phyloP scores from a whole-genome alignment of 2,888 invertebrate species.

The Phyto melanocephala region DNA sequence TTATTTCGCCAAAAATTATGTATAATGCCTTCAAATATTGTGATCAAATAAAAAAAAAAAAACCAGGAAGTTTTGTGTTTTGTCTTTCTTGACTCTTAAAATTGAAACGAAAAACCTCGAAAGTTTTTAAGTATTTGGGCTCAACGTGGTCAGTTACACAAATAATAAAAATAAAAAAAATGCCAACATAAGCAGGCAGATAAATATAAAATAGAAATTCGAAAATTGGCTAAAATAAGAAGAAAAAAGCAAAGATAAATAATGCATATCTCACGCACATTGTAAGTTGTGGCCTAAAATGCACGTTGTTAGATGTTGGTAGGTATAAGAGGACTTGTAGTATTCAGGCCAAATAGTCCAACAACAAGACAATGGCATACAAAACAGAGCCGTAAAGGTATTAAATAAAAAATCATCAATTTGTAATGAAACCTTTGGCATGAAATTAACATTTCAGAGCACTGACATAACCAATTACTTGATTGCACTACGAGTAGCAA shows the following conservation, averaged over 20 bases:
- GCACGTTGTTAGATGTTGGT: conserved; percentile 20
- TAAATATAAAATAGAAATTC: conserved; percentile 42
- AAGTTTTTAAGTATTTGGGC: conserved; percentile 26
- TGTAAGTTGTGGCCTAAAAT: conserved; percentile 39
- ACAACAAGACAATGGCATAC: conserved; percentile 6
- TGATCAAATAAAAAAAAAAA: conserved; percentile 53
- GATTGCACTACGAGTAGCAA: conserved; percentile 36
- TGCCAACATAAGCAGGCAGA: conserved; percentile 32
- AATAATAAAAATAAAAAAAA: conserved; percentile 3
- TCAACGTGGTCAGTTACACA: conserved; percentile 27
- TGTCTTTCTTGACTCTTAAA: conserved; percentile 3
- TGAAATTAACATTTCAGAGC: background rate
- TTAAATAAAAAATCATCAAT: too few relatives aligned
- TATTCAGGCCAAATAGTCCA: conserved; percentile 50
- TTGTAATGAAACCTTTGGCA: background rate
- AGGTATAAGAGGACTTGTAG: conserved; percentile 18
- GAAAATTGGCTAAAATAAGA: conserved; percentile 63
- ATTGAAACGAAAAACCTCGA: conserved; percentile 34
- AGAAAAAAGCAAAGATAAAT: conserved; percentile 74
- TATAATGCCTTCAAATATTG: conserved; percentile 31
- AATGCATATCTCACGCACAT: conserved; percentile 78
- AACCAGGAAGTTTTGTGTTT: conserved; percentile 69
- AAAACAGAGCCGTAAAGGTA: conserved; percentile 31
- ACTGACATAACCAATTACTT: conserved; percentile 53
- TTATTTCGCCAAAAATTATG: conserved; percentile 6